A percentile compares a stretch with the other conserved stretches of the same genome.
Conservation (phyloP, 2,888 invertebrate genomes). For the Mactromeris polynyma region DNA sequence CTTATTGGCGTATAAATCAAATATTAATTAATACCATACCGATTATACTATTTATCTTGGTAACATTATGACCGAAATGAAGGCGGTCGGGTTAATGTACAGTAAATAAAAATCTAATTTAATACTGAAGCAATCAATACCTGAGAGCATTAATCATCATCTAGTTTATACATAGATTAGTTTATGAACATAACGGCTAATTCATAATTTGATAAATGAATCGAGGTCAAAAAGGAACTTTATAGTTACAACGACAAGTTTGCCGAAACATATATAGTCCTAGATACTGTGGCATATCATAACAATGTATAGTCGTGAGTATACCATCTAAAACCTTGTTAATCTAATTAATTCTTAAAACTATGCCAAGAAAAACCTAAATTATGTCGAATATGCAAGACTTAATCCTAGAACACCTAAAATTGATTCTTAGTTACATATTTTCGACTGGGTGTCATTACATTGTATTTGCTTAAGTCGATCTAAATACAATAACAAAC, state of each 20-base stretch:
- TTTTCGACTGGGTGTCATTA: not conserved
- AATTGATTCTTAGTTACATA: not conserved
- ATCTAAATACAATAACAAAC: not conserved
- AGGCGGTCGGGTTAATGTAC: conserved; percentile 40
- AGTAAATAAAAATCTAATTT: conserved; percentile 64
- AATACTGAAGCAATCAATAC: conserved; percentile 53
- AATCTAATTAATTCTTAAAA: not conserved
- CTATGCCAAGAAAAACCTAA: not conserved
- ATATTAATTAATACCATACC: conserved; percentile 66
- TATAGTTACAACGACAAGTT: not conserved
- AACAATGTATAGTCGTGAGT: not conserved
- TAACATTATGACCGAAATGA: conserved; percentile 10
- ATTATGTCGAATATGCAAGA: not conserved
- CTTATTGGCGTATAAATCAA: conserved; percentile 67
- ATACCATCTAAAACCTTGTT: not conserved
- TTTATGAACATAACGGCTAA: conserved; percentile 51
- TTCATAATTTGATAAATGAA: conserved; percentile 63
- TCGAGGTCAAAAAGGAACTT: conserved; percentile 43
- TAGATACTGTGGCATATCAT: not conserved
- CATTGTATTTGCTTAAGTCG: not conserved
- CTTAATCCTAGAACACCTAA: not conserved
- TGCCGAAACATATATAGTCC: not conserved
- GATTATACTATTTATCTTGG: conserved; percentile 53
- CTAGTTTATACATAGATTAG: conserved; percentile 57
- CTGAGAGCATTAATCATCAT: conserved; percentile 52